Base-by-base conservation (phyloP, 2,888 invertebrate genomes). In the Caenorhabditis angaria region DNA sequence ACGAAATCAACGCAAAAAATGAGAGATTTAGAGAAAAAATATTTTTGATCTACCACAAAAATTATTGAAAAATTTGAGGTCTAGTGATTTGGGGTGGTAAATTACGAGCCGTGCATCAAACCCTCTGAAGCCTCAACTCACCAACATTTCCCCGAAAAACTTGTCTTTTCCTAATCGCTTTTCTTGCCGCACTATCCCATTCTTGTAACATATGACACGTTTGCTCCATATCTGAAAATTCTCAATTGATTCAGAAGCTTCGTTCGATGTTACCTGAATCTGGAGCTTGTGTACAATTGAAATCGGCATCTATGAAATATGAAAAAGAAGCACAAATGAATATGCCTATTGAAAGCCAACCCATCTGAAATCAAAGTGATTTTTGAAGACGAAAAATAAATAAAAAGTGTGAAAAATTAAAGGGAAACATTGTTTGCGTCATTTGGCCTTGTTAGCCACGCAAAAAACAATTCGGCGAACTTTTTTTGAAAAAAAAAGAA, bases 171-270 rank as follows among this genome's bases (percentile, higher is more conserved):
- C 75, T 56, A 32, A 82, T 78, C 12, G 76, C 78, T 56, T 80
- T 82, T 29, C 82, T 24, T 1, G 80, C 80, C 0, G 61, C 77
- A 59, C 67, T 65, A 61, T 82, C 82, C 82, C 77, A 78, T 35
- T 82, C 77, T 55, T 82, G 79, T 6, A 82, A 76, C 82, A 82
- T 82, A 41, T 71, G 62, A 63, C 82, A 82, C 6, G 79, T 77
- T 22, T 70, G 70, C 24, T 66, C 60, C 65, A 78, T 76, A 58
- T 82, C 82, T 80, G 53, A 55, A 77, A 59, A 12, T 28, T 50
- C 55, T 10, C 10, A 8, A 18, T 41, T 41, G 14, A 2, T 18
- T 41, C 41, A 10, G 10, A 5, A 41, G 3, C 1, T 54, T 28
- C 28, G 28, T 24, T 54, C 29, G 3, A 32, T 41, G 10, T 14